Evolutionary conservation across 2,113 vertebrate genomes (phyloP), one percentile per base, ranked within the genome.

Genomic region (Macquaria australasica): DNA sequence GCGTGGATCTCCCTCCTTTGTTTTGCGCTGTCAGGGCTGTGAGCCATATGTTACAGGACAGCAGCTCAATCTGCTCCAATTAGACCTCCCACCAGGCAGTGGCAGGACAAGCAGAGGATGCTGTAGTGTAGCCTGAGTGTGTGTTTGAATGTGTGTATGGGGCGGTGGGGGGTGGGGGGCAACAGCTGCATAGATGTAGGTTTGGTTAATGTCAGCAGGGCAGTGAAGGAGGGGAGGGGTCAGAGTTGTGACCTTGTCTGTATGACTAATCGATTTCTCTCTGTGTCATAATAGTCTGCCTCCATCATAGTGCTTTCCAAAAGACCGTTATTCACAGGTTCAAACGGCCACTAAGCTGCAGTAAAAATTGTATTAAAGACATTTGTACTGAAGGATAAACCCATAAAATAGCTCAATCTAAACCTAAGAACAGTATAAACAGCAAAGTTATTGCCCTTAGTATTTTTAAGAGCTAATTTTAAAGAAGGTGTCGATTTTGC

Each of bases 41-140:
- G 60, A 89, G 88, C 91, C 94, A 94, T 94, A 92, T 95, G 95
- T 81, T 91, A 70, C 73, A 79, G 87, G 88, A 92, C 94, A 91
- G 93, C 83, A 81, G 84, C 84, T 87, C 85, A 91, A 88, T 92
- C 90, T 93, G 90, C 83, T 90, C 85, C 87, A 92, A 92, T 95
- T 93, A 95, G 91, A 90, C 85, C 82, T 86, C 82, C 73, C 82
- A 86, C 83, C 78, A 73, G 87, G 90, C 80, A 39, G 85, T 21
- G 72, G 70, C 85, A 68, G 79, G 79, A 75, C 62, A 31, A 75
- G 82, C 66, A 80, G 55, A 41, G 4, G 20, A 71, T 12, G 59
- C 59, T 23, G 62, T 66, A 37, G 70, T 23, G 71, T 4, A 48
- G 67, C 25, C 31, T 34, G 3, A 28, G 31, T 43, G 69, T 68